A percentile compares a stretch with the other conserved stretches of the same genome.
Evolutionary conservation across 2,888 invertebrate species (phyloP).

Genomic region (Lomographa bimaculata): DNA sequence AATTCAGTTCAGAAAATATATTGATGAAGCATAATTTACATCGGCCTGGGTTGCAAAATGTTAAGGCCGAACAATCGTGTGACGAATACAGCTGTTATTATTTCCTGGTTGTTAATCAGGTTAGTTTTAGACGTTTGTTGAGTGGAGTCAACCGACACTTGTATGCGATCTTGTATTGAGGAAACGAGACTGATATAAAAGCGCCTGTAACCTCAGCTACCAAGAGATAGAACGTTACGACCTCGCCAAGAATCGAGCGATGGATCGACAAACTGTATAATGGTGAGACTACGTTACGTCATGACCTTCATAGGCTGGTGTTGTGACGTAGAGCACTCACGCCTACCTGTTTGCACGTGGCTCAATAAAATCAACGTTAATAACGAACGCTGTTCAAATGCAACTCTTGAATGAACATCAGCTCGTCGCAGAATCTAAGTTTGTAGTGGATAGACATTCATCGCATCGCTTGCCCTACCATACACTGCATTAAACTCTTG

Average conservation of each 20-base stretch:
- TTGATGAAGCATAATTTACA: slow-evolving; percentile 36
- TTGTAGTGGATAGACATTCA: too few species aligned
- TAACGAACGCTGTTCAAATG: slow-evolving; percentile 42
- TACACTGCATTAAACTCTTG: too few species aligned
- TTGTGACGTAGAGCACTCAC: slow-evolving; percentile 69
- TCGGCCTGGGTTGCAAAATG: slow-evolving; percentile 41
- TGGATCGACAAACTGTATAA: slow-evolving; percentile 68
- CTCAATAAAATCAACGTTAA: slow-evolving; percentile 51
- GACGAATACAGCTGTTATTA: slow-evolving; percentile 35
- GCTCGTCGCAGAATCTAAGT: slow-evolving; percentile 10
- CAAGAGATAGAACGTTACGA: slow-evolving; percentile 61
- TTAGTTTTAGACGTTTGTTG: slow-evolving; percentile 41
- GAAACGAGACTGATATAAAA: slow-evolving; percentile 55
- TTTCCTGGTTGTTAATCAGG: slow-evolving; percentile 53
- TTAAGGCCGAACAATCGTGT: slow-evolving; percentile 40
- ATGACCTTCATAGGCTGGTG: slow-evolving; percentile 71
- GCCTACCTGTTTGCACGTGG: slow-evolving; percentile 70
- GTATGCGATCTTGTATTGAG: slow-evolving; percentile 47
- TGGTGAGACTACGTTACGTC: slow-evolving; percentile 73
- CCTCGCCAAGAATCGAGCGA: slow-evolving; percentile 68
- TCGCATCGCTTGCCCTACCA: too few species aligned
- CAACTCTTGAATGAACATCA: slow-evolving; percentile 34
- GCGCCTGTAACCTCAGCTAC: slow-evolving; percentile 56
- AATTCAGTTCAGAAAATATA: slow-evolving; percentile 25
- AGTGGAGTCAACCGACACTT: slow-evolving; percentile 37